A percentile compares a stretch with the other conserved stretches of the same genome.
phyloP scores from a whole-genome alignment of 2,888 invertebrate genomes.

The Megaustenia siamemsis region DNA sequence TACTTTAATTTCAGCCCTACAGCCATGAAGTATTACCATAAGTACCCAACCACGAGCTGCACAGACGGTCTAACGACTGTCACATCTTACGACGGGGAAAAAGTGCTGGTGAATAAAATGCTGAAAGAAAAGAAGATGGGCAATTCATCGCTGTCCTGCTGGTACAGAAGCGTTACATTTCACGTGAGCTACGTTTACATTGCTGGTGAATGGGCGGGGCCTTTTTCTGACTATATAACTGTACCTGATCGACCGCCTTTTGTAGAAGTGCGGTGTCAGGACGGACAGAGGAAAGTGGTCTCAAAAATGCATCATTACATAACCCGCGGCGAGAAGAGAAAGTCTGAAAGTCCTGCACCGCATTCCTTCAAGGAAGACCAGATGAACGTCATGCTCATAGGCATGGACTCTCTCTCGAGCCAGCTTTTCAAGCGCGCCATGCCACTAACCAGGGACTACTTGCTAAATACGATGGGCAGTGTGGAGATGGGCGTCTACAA shows the following conservation, averaged over 20 bases:
- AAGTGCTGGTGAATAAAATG: slow-evolving; percentile 23
- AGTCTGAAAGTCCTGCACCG: background rate
- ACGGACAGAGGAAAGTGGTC: slow-evolving; percentile 49
- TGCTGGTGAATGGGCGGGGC: background rate
- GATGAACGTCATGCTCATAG: slow-evolving; percentile 87
- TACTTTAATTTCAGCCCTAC: slow-evolving; percentile 18
- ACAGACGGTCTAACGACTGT: background rate
- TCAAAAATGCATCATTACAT: slow-evolving; percentile 65
- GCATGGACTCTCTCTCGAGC: slow-evolving; percentile 91
- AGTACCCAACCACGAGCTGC: slow-evolving; percentile 12
- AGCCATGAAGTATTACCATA: slow-evolving; percentile 3
- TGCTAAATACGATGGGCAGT: slow-evolving; percentile 85
- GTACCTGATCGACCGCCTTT: slow-evolving; percentile 57
- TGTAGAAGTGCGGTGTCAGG: slow-evolving; percentile 61
- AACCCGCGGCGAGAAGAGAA: slow-evolving; percentile 38
- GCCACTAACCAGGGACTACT: slow-evolving; percentile 84
- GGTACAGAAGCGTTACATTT: background rate
- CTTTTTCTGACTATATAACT: slow-evolving; percentile 35
- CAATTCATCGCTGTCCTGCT: background rate
- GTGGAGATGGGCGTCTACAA: slow-evolving; percentile 92
- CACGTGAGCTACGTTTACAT: background rate
- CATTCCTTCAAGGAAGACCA: background rate
- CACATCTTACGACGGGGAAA: slow-evolving; percentile 32
- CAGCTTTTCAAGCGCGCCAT: slow-evolving; percentile 91
- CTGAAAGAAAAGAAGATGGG: background rate